Base-by-base conservation (phyloP, 1,140 invertebrate genomes). In the Drosophila miranda region DNA sequence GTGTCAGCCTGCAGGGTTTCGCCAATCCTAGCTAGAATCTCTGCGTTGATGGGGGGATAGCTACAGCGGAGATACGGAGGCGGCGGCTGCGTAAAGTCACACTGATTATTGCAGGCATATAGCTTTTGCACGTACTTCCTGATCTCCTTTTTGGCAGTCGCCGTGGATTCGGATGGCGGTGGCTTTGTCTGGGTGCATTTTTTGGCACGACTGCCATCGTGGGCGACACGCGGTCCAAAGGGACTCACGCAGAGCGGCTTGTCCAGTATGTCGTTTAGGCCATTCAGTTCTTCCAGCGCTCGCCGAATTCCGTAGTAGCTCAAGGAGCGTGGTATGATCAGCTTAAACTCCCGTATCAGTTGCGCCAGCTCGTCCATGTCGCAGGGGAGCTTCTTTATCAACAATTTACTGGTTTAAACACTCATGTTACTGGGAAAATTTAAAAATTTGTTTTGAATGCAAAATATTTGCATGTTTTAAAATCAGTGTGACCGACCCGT, bases 21-120 rank as follows among this genome's bases (percentile, higher is more conserved):
- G 6, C 94, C 93, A 70, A 99, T 98, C 87, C 97, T 96, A 41
- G 94, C 92, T 26, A 97, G 92, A 56, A 95, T 96, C 45, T 93
- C 92, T 53, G 92, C 92, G 49, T 94, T 96, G 14, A 96, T 94
- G 52, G 94, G 93, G 13, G 96, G 96, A 91, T 97, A 97, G 57
- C 93, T 93, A 82, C 96, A 96, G 73, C 92, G 93, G 43, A 96
- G 92, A 92, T 96, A 93, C 51, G 93, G 92, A 26, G 95, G 94
- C 30, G 95, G 95, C 61, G 95, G 95, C 83, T 96, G 94, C 62
- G 93, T 92, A 76, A 96, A 95, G 49, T 94, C 91, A 14, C 94
- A 91, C 44, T 93, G 93, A 45, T 92, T 92, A 81, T 94, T 94
- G 93, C 94, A 95, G 49, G 93, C 93, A 87, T 95, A 95, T 51